Base-by-base conservation (phyloP, 2,113 vertebrate genomes). In the Amblyopsis rosae region DNA sequence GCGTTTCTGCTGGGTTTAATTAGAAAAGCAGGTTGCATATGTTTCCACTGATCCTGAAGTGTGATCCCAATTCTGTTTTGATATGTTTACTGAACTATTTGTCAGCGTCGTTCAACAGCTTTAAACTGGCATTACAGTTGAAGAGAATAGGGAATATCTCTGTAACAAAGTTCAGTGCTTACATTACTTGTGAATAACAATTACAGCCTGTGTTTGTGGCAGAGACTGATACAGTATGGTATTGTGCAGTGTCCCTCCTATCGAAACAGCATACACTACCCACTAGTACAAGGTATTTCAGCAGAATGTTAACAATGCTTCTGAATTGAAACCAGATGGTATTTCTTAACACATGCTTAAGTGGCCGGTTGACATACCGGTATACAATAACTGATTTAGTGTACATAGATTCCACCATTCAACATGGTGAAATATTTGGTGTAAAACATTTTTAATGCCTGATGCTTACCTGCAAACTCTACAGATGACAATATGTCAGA, bases 301-400 rank as follows among this genome's bases (percentile, higher is more conserved):
- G 59, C 56, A 45, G 67, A 62, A 59, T 78, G 77, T 73, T 77
- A 85, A 86, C 68, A 63, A 81, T 65, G 59, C 59, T 55, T 60
- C 65, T 33, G 79, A 90, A 88, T 84, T 69, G 81, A 77, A 80
- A 62, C 76, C 89, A 89, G 83, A 88, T 90, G 85, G 88, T 65
- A 32, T 32, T 68, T 68, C 50, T 61, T 67, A 70, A 78, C 70
- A 75, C 60, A 50, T 82, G 62, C 71, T 78, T 62, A 76, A 75
- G 67, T 68, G 70, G 55, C 65, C 70, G 53, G 50, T 76, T 74
- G 26, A 26, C 26, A 26, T 26, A 26, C 26, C 26, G 26, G 26
- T 26, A 26, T 26, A 26, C 26, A 26, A 26, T 26, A 26, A 26
- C 26, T 85, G 70, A 82, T 32, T 64, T 35, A 53, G 58, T 59